Conservation (phyloP, 2,888 invertebrate genomes). For the Meteorus cinctellus region DNA sequence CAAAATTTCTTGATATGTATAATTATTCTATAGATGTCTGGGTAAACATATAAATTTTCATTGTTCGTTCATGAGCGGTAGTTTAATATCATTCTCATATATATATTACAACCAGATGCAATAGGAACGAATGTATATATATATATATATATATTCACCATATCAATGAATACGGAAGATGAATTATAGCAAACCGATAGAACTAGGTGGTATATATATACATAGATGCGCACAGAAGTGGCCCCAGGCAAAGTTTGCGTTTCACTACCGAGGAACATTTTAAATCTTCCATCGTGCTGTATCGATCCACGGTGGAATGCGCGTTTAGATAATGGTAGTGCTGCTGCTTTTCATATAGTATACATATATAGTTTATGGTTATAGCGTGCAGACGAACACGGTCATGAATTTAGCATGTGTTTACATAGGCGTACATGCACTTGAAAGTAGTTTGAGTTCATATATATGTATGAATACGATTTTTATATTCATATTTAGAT, state of each 20-base stretch:
- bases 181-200: slow-evolving; percentile 52
- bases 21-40: too few species aligned
- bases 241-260: slow-evolving; percentile 40
- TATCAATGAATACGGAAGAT: slow-evolving; percentile 55
- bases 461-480: slow-evolving; percentile 3
- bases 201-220: slow-evolving; percentile 12
- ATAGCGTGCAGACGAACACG: slow-evolving; percentile 5
- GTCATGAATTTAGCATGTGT: slow-evolving; percentile 1
- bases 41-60: slow-evolving; percentile 28
- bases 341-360: slow-evolving; percentile 1
- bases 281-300: slow-evolving; percentile 49
- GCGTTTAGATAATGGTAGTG: slow-evolving; percentile 24
- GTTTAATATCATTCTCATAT: slow-evolving; percentile 8
- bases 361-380: neutral
- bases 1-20: too few species aligned
- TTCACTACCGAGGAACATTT: slow-evolving; percentile 44
- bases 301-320: slow-evolving; percentile 42
- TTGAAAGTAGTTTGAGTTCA: neutral
- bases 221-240: neutral
- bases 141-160: slow-evolving; percentile 25
- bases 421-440: neutral
- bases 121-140: too few species aligned
- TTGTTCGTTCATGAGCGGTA: slow-evolving; percentile 7
- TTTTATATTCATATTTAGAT: neutral
- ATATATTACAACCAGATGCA: neutral